phyloP scores from a whole-genome alignment of 1,140 invertebrate species.

The Drosophila pandora region DNA sequence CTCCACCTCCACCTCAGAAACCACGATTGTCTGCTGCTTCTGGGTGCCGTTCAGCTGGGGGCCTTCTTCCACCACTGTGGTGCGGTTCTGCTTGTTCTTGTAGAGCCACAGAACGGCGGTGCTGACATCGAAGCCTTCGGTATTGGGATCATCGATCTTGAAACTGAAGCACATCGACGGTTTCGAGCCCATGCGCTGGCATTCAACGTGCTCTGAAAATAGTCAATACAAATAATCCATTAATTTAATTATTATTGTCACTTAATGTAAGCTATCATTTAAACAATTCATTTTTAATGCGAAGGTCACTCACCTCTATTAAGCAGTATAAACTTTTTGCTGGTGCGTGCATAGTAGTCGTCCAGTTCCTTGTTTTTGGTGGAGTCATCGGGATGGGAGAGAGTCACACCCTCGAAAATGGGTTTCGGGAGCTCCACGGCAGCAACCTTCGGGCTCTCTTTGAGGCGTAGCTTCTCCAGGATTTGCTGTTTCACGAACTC shows the following conservation, averaged over 20 bases:
- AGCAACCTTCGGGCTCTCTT: constrained; percentile 88
- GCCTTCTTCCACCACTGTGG: constrained; percentile 79
- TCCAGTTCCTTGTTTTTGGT: constrained; percentile 85
- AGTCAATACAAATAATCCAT: neutral
- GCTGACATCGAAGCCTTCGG: constrained; percentile 88
- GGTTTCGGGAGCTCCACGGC: constrained; percentile 87
- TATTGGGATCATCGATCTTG: constrained; percentile 87
- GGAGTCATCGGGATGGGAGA: constrained; percentile 86
- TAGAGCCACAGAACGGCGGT: constrained; percentile 92
- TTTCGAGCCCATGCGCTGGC: constrained; percentile 80
- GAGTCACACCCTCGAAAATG: constrained; percentile 87
- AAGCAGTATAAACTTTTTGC: constrained; percentile 91
- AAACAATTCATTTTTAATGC: neutral
- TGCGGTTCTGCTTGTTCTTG: constrained; percentile 86
- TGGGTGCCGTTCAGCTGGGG: constrained; percentile 43
- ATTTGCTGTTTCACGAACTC: constrained; percentile 93
- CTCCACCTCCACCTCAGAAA: constrained; percentile 92
- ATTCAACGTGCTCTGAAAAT: constrained; percentile 65
- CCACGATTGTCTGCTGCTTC: constrained; percentile 88
- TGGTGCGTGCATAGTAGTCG: constrained; percentile 91
- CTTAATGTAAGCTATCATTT: neutral
- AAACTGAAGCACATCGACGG: constrained; percentile 89
- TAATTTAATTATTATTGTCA: neutral
- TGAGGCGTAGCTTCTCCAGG: constrained; percentile 89
- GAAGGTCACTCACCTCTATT: constrained; percentile 86